Conservation (phyloP, 2,113 vertebrate genomes). For the Syngnathus typhle region DNA sequence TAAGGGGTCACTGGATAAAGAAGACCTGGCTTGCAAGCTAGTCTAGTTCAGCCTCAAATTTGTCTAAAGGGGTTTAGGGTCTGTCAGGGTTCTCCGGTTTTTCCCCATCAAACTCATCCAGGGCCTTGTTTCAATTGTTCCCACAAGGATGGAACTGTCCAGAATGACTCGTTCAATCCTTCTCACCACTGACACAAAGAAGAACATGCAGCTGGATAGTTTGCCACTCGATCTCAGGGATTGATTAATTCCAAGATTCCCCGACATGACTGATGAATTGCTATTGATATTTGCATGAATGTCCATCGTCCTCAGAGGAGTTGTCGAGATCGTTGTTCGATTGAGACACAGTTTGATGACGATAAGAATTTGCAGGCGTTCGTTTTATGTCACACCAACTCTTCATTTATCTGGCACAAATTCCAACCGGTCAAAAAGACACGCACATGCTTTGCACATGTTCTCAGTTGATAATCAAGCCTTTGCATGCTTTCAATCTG, state of each 20-base stretch:
- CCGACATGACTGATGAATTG: background rate
- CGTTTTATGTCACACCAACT: background rate
- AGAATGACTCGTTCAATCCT: background rate
- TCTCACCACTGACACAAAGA: background rate
- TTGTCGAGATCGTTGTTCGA: background rate
- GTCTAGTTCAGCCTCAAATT: background rate
- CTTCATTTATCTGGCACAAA: background rate
- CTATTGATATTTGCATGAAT: background rate
- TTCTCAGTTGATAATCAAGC: background rate
- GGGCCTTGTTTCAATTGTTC: background rate
- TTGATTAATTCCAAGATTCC: background rate
- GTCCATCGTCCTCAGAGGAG: background rate
- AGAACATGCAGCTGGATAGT: background rate
- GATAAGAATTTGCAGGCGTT: background rate
- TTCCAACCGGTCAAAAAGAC: background rate
- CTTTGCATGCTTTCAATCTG: slow-evolving; percentile 20
- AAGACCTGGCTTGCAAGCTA: background rate
- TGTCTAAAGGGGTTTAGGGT: background rate
- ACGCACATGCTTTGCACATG: background rate
- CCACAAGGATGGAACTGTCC: background rate
- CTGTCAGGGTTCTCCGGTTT: background rate
- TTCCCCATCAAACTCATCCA: background rate
- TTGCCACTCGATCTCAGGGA: background rate
- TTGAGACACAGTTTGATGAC: background rate
- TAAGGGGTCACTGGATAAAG: background rate